These are phyloP conservation scores for Drosophila varians DNA, from an alignment of 1,140 invertebrate genomes.

Conservation along the genomic window DNA sequence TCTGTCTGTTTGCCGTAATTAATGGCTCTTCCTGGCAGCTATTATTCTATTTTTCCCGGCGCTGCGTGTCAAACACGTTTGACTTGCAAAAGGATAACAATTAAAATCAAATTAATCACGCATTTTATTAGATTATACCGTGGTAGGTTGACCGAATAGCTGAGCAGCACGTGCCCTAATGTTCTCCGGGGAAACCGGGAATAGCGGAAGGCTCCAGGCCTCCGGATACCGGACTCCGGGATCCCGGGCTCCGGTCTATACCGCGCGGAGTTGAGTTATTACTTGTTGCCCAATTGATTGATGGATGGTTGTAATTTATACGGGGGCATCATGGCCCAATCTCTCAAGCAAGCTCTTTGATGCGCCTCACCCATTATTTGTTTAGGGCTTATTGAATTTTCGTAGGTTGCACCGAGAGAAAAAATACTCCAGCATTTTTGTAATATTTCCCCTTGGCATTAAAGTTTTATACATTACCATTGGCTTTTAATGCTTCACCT, in stretches of 20 bases:
- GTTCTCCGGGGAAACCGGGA: slow-evolving; percentile 13
- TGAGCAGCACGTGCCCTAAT: slow-evolving; percentile 57
- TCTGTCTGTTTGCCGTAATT: slow-evolving; percentile 55
- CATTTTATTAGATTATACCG: slow-evolving; percentile 80
- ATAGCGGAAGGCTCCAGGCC: slow-evolving; percentile 6
- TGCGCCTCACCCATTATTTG: slow-evolving; percentile 29
- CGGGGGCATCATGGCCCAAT: slow-evolving; percentile 12
- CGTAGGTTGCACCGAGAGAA: slow-evolving; percentile 2
- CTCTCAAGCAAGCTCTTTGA: slow-evolving; percentile 21
- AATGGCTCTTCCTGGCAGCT: slow-evolving; percentile 72
- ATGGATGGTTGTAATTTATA: slow-evolving; percentile 63
- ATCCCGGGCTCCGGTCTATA: not conserved
- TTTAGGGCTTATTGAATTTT: slow-evolving; percentile 36
- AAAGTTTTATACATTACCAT: not conserved
- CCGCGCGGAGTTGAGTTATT: slow-evolving; percentile 60
- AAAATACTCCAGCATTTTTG: not conserved
- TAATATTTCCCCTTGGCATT: no score
- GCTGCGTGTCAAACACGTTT: slow-evolving; percentile 66
- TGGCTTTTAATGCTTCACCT: slow-evolving; percentile 27
- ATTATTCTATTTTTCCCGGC: slow-evolving; percentile 64
- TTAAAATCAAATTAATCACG: slow-evolving; percentile 82
- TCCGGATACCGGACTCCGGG: slow-evolving; percentile 8
- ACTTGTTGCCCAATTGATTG: slow-evolving; percentile 72
- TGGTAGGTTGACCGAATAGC: slow-evolving; percentile 63
- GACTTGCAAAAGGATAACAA: slow-evolving; percentile 76